These are phyloP conservation scores for Drosophila nebulosa DNA, from an alignment of 1,140 invertebrate species.

Conservation along the genomic window DNA sequence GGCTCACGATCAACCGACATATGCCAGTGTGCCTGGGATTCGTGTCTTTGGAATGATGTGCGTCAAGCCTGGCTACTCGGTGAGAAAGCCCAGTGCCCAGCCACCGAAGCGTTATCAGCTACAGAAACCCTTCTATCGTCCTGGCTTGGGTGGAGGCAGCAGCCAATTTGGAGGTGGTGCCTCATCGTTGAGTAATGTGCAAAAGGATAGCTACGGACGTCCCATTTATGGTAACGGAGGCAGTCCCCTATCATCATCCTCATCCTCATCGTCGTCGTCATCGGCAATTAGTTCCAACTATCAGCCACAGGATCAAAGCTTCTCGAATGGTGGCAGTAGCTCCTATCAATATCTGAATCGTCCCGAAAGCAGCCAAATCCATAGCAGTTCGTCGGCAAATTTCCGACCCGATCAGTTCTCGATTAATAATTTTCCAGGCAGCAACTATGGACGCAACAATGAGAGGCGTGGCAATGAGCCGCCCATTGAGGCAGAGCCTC, in stretches of 20 bases:
- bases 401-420: conserved; percentile 73
- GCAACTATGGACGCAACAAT: conserved; percentile 76
- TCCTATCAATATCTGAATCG: conserved; percentile 78
- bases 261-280: conserved; percentile 31
- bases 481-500: conserved; percentile 60
- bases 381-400: conserved; percentile 47
- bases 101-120: conserved; percentile 78
- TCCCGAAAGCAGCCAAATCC: conserved; percentile 64
- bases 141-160: conserved; percentile 22
- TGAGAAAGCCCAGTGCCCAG: conserved; percentile 74
- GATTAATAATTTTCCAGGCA: conserved; percentile 70
- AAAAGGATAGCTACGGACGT: conserved; percentile 70
- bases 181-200: conserved; percentile 11
- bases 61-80: conserved; percentile 82
- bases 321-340: conserved; percentile 52
- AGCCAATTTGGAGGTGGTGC: conserved; percentile 23
- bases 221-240: conserved; percentile 54
- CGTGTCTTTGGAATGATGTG: conserved; percentile 97
- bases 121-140: conserved; percentile 76
- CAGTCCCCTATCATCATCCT: background rate
- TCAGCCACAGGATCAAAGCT: conserved; percentile 64
- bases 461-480: conserved; percentile 69
- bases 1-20: conserved; percentile 95
- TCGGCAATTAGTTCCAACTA: conserved; percentile 68
- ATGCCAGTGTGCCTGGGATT: conserved; percentile 95